Percentiles rank a stretch among this genome's conserved stretches.
These are phyloP conservation scores for Rhabdomys pumilio DNA, from an alignment of 2,797 vertebrate genomes.

Conservation along the genomic window DNA sequence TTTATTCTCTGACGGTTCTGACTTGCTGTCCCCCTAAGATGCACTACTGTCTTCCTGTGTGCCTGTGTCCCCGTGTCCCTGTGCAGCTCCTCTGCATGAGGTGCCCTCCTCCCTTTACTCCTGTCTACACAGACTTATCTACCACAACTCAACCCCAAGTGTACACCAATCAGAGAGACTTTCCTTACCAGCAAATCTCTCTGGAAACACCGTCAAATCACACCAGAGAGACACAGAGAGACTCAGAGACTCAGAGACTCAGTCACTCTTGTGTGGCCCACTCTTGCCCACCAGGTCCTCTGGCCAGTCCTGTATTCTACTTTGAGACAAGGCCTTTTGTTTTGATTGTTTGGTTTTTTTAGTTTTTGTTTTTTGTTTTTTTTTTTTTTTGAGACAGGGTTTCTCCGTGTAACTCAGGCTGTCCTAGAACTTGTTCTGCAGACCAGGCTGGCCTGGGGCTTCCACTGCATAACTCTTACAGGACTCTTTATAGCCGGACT, in stretches of 20 bases:
- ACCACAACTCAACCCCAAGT: not conserved
- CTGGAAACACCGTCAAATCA: not conserved
- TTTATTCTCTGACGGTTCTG: not conserved
- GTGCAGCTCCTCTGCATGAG: not conserved
- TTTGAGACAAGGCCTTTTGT: not conserved
- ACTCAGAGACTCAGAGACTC: not conserved
- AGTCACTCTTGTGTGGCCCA: not conserved
- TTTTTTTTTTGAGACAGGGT: not conserved
- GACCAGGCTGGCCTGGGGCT: not conserved
- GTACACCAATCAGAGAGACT: not conserved
- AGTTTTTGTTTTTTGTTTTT: accelerated
- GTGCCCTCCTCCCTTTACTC: not conserved
- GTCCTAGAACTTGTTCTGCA: not conserved
- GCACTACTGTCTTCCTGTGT: not conserved
- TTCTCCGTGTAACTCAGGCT: not conserved
- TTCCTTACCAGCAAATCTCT: not conserved
- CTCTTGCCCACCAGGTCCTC: not conserved
- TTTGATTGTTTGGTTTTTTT: not conserved
- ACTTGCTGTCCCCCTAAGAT: not conserved
- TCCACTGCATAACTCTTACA: not conserved
- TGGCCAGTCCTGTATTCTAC: not conserved
- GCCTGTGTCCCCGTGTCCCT: not conserved
- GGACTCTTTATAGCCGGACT: not conserved
- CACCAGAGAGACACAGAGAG: not conserved
- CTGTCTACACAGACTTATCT: not conserved